These are phyloP conservation scores for Polyergus mexicanus DNA, from an alignment of 1,140 invertebrate species.

Conservation along the genomic window DNA sequence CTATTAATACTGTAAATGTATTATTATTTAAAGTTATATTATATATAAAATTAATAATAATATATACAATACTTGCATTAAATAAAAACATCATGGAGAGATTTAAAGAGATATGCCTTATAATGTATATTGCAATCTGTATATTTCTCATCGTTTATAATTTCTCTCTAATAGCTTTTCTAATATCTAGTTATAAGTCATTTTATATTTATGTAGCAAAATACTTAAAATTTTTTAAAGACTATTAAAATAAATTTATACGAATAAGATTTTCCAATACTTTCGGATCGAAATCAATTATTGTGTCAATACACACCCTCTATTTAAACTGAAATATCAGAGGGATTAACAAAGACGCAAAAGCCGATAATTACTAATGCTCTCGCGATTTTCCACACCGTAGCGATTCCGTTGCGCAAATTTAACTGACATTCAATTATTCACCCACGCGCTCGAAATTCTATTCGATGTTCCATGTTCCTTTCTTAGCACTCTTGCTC, in stretches of 20 bases:
- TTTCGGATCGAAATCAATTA: conserved; percentile 24
- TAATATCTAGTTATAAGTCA: background rate
- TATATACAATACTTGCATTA: background rate
- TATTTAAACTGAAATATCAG: conserved; percentile 18
- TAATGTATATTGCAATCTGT: too few relatives aligned
- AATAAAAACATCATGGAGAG: too few relatives aligned
- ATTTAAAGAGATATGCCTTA: too few relatives aligned
- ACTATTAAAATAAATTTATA: background rate
- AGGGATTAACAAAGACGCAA: conserved; percentile 1
- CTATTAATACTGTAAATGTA: background rate
- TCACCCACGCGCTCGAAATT: conserved; percentile 64
- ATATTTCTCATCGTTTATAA: background rate
- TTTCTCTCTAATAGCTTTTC: too few relatives aligned
- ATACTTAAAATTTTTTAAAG: background rate
- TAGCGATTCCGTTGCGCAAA: conserved; percentile 71
- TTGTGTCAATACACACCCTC: background rate
- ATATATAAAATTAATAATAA: background rate
- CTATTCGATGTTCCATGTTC: conserved; percentile 68
- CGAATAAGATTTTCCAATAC: background rate
- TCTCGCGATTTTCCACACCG: conserved; percentile 60
- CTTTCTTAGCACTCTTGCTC: conserved; percentile 37
- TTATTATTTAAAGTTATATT: background rate
- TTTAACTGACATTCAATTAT: conserved; percentile 74
- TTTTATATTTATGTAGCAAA: background rate
- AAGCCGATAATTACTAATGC: conserved; percentile 58